These are phyloP conservation scores for Leptinotarsa juncta DNA, from an alignment of 2,888 invertebrate genomes.

Conservation along the genomic window DNA sequence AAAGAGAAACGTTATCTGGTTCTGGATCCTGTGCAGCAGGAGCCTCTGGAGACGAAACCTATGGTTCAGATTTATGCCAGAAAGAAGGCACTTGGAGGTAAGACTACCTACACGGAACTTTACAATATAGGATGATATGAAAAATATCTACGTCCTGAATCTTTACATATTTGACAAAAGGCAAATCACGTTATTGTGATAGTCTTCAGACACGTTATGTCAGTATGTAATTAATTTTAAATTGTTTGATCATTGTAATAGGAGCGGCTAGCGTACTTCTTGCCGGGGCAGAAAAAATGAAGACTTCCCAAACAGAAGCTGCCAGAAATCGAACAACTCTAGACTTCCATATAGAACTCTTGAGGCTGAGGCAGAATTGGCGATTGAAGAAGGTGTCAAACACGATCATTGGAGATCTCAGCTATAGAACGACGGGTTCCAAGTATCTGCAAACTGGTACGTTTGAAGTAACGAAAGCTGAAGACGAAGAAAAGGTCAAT, in stretches of 20 bases:
- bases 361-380: slow-evolving; percentile 93
- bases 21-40: slow-evolving; percentile 91
- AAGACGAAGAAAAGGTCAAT: slow-evolving; percentile 73
- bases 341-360: slow-evolving; percentile 93
- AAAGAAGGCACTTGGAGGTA: slow-evolving; percentile 88
- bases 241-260: slow-evolving; percentile 13
- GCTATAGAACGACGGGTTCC: slow-evolving; percentile 95
- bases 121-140: too few relatives aligned
- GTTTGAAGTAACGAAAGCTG: slow-evolving; percentile 85
- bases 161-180: too few relatives aligned
- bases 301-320: slow-evolving; percentile 83
- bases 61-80: slow-evolving; percentile 92
- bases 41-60: slow-evolving; percentile 82
- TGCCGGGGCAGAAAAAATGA: slow-evolving; percentile 87
- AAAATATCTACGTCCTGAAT: too few relatives aligned
- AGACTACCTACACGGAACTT: background rate
- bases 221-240: too few relatives aligned
- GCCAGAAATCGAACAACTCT: slow-evolving; percentile 81
- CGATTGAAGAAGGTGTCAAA: slow-evolving; percentile 95
- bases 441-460: slow-evolving; percentile 90
- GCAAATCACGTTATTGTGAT: too few relatives aligned
- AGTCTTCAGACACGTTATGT: background rate
- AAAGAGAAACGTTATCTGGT: slow-evolving; percentile 96
- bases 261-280: slow-evolving; percentile 84
- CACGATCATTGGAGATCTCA: slow-evolving; percentile 94